Evolutionary conservation across 2,888 invertebrate genomes (phyloP).

Genomic region (Drosophila multiciliata): DNA sequence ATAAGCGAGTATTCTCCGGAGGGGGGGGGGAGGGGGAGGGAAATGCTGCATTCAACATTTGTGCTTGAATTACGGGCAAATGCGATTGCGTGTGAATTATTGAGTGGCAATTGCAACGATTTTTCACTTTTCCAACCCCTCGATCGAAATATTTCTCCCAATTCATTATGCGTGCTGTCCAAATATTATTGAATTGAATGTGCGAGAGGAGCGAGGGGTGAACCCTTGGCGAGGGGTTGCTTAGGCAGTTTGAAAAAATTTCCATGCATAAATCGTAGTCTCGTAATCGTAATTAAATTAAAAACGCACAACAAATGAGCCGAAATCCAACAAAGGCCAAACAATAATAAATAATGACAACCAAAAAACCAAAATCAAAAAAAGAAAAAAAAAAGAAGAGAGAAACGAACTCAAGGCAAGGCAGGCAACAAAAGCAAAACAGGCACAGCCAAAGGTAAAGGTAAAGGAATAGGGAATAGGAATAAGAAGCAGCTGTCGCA

Average conservation of each 20-base stretch:
- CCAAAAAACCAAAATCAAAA: slow-evolving; percentile 26
- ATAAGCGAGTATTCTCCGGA: not conserved
- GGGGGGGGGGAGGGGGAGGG: not conserved
- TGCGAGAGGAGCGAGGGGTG: not conserved
- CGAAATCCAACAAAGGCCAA: slow-evolving; percentile 63
- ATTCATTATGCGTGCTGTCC: slow-evolving; percentile 71
- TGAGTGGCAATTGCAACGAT: slow-evolving; percentile 38
- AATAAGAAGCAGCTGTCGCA: slow-evolving; percentile 57
- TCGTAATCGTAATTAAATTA: slow-evolving; percentile 70
- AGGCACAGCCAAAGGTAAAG: slow-evolving; percentile 20
- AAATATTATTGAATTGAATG: slow-evolving; percentile 68
- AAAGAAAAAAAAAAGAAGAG: slow-evolving; percentile 26
- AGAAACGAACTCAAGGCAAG: slow-evolving; percentile 34
- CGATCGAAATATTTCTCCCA: slow-evolving; percentile 52
- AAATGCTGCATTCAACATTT: not conserved
- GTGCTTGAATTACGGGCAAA: slow-evolving; percentile 5
- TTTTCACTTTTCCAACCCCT: slow-evolving; percentile 53
- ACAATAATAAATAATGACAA: slow-evolving; percentile 77
- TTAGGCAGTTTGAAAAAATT: slow-evolving; percentile 48
- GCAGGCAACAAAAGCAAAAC: slow-evolving; percentile 39
- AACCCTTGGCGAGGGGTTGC: slow-evolving; percentile 36
- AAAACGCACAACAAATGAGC: slow-evolving; percentile 67
- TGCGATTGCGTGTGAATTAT: slow-evolving; percentile 69
- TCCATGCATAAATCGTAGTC: slow-evolving; percentile 74
- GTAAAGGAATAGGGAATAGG: slow-evolving; percentile 16